Evolutionary conservation across 2,113 vertebrate genomes (phyloP), one percentile per base, ranked within the genome.

Genomic region (Cyprinodon variegatus): DNA sequence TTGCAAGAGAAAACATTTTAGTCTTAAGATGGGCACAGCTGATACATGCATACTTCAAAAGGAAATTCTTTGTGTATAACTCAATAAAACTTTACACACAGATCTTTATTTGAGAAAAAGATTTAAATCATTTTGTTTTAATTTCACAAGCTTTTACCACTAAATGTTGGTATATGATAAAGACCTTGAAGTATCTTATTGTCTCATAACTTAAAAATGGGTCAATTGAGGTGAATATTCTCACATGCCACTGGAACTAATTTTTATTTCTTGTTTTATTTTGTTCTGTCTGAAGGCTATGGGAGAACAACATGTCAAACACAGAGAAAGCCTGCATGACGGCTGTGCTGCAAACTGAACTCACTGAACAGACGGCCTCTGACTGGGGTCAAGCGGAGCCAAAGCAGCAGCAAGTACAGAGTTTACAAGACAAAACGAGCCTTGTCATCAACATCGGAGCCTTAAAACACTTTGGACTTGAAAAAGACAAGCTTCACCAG

Each of bases 401-500:
- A 41, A 86, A 82, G 61, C 76, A 72, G 63, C 48, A 68, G 59
- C 67, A 86, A 61, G 36, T 10, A 3, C 72, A 60, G 60, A 65
- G 60, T 29, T 57, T 74, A 3, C 78, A 76, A 20, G 70, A 83
- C 4, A 48, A 66, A 22, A 39, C 70, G 13, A 13, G 36, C 14
- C 50, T 83, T 2, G 14, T 88, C 38, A 61, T 81, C 4, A 17
- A 70, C 0, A 84, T 60, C 0, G 20, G 60, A 64, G 43, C 29
- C 0, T 39, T 83, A 40, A 62, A 68, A 63, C 79, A 74, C 70
- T 72, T 66, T 22, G 60, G 38, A 3, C 57, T 72, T 53, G 69
- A 82, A 59, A 80, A 70, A 1, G 2, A 29, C 11, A 75, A 59
- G 64, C 63, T 61, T 6, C 68, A 73, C 39, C 39, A 50, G 57